Evolutionary conservation across 2,888 invertebrate genomes (phyloP), one percentile per base, ranked within the genome.

Genomic region (Subacronicta megacephala): DNA sequence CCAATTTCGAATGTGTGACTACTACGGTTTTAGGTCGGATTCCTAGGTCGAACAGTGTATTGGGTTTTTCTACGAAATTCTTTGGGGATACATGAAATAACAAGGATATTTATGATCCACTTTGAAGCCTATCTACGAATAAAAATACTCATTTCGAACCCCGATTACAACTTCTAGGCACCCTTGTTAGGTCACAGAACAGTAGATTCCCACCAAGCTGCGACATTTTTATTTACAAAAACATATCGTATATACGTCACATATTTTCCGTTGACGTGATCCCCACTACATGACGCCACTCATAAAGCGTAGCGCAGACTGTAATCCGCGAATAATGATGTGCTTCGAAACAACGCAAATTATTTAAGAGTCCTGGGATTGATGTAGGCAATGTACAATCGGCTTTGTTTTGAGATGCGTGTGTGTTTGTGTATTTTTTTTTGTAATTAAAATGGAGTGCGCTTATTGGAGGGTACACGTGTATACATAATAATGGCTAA

Each of bases 271-370:
- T 53, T 38, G 58, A 36, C 42, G 44, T 62, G 74, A 68, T 62
- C 71, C 60, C 35, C 51, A 41, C 51, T 51, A 46, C 44, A 54
- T 59, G 59, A 65, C 51, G 51, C 58, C 63, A 62, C 60, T 60
- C 49, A 56, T 54, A 69, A 59, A 49, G 44, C 46, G 9, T 26
- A 53, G 56, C 36, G 63, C 72, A 60, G 59, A 69, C 69, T 49
- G 56, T 75, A 75, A 75, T 75, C 75, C 75, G 59, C 49, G 74
- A 76, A 76, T 75, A 76, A 75, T 76, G 75, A 76, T 55, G 73
- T 63, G 33, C 67, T 71, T 45, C 60, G n/a, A 46, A 62, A 55
- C 58, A 74, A 70, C 44, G 62, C 26, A 60, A 71, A 67, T 70
- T 62, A 63, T 71, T 73, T 59, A 56, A 49, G 58, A 62, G 58